Percentiles rank a stretch among this genome's conserved stretches.
Conservation (phyloP, 2,113 vertebrate genomes). For the Cololabis saira region DNA sequence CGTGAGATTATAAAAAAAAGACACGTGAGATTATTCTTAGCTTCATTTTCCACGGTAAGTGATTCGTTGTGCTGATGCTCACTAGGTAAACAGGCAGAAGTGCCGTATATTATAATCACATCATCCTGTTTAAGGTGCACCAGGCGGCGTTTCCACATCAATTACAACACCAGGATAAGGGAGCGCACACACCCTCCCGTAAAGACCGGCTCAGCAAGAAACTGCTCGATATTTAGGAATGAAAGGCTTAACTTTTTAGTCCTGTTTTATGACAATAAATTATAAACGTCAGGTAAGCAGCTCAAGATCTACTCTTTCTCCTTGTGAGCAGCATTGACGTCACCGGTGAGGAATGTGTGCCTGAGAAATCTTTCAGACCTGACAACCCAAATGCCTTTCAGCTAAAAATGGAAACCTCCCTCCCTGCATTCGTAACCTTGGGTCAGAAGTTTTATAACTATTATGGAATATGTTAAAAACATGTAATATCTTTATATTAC, state of each 20-base stretch:
- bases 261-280: not conserved
- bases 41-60: not conserved
- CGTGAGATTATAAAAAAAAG: not conserved
- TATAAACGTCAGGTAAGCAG: constrained; percentile 15
- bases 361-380: constrained; percentile 27
- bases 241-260: constrained; percentile 7
- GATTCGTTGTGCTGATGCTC: not conserved
- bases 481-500: not conserved
- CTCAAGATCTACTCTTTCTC: not conserved
- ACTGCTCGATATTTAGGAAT: constrained; percentile 5
- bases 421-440: constrained; percentile 15
- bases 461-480: not conserved
- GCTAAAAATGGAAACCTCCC: constrained; percentile 36
- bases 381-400: constrained; percentile 16
- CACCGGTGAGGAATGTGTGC: constrained; percentile 23
- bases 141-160: constrained; percentile 11
- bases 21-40: not conserved
- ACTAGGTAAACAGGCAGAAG: not conserved
- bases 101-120: not conserved
- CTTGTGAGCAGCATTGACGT: constrained; percentile 20
- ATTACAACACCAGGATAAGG: not conserved
- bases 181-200: not conserved
- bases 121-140: constrained; percentile 6
- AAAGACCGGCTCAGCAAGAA: not conserved
- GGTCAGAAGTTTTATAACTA: constrained; percentile 18